Conservation (phyloP, 2,888 invertebrate species). For the Aproaerema taeniolella region DNA sequence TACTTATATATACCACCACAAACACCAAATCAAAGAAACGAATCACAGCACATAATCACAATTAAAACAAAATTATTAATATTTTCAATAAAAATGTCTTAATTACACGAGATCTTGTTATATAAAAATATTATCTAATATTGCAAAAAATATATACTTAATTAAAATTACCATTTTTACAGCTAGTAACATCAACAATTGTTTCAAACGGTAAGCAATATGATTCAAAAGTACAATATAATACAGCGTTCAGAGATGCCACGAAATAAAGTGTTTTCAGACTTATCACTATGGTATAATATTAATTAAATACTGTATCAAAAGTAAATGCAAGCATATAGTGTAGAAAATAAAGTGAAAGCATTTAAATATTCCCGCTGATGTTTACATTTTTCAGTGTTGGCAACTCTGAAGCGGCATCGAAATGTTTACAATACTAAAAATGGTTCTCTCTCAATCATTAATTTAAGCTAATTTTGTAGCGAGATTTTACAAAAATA, state of each 20-base stretch:
- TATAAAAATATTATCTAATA: slow-evolving; percentile 62
- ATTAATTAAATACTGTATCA: slow-evolving; percentile 33
- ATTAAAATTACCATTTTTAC: slow-evolving; percentile 51
- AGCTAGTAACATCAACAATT: slow-evolving; percentile 69
- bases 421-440: slow-evolving; percentile 55
- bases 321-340: slow-evolving; percentile 63
- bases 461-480: slow-evolving; percentile 50
- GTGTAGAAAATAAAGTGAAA: slow-evolving; percentile 30
- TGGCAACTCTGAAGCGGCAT: slow-evolving; percentile 54
- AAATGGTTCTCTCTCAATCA: slow-evolving; percentile 67
- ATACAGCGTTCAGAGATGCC: slow-evolving; percentile 48
- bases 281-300: slow-evolving; percentile 11
- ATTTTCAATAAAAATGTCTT: slow-evolving; percentile 34
- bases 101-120: slow-evolving; percentile 55
- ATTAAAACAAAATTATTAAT: slow-evolving; percentile 34
- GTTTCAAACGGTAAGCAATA: slow-evolving; percentile 66
- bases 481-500: too few species aligned
- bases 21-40: slow-evolving; percentile 38
- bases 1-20: slow-evolving; percentile 23
- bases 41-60: slow-evolving; percentile 66
- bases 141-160: slow-evolving; percentile 56
- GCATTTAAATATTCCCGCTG: too few species aligned
- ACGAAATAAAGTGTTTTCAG: slow-evolving; percentile 42
- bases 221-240: slow-evolving; percentile 49
- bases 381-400: too few species aligned